Evolutionary conservation across 53 echinoderm and acorn worm species (phyloP), one percentile per base, ranked within the genome.

Genomic region (Paracentrotus lividus): DNA sequence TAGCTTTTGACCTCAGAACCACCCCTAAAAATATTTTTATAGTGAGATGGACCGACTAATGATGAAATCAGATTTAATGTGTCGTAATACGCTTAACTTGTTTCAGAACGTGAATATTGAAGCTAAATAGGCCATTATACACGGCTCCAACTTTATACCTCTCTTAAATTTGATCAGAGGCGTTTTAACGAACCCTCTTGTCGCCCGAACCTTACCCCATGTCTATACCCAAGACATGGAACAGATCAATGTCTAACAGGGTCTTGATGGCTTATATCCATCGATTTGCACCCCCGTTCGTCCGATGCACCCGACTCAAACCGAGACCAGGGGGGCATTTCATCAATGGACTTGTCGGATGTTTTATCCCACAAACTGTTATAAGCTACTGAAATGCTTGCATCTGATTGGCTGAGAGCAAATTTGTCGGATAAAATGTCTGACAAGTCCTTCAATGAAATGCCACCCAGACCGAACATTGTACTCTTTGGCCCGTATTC

Each of bases 231-330:
- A 81, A 81, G 81, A 81, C 81, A 81, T n/a, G 44, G 47, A 15
- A n/a, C 81, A 81, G 81, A 47, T 81, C 81, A 47, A 81, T 81
- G 45, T 26, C 47, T 81, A 45, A n/a, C 67, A 67, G 67, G 32
- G 20, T 24, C 21, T 7, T 81, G n/a, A 47, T 81, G 81, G 81
- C 33, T 81, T 81, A 21, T 81, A 45, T 81, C 81, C 24, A 81
- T 81, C 81, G 47, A 81, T 81, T 26, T n/a, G 0, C 24, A n/a
- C 81, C 14, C 38, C 38, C 87, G 31, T 18, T 54, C 12, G 29
- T 32, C 34, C n/a, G n/a, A n/a, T n/a, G n/a, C n/a, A n/a, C n/a
- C n/a, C n/a, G n/a, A n/a, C n/a, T n/a, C n/a, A n/a, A n/a, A n/a
- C n/a, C n/a, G n/a, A n/a, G n/a, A n/a, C n/a, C n/a, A n/a, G n/a